Base-by-base conservation (phyloP, 1,140 invertebrate species). In the Drosophila pruinosa region DNA sequence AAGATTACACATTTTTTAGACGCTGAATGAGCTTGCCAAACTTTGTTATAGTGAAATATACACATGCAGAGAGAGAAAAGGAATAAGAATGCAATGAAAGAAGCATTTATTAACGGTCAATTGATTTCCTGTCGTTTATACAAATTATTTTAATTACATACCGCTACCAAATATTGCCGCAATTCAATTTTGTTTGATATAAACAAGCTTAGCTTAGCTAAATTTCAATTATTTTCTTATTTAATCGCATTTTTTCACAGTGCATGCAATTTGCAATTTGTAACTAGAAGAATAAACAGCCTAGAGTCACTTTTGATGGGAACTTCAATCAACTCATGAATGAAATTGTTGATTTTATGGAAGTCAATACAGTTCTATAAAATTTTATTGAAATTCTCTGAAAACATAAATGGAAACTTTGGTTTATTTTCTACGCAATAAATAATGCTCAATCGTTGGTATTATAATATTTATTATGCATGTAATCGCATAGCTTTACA, bases 1-100 rank as follows among this genome's bases (percentile, higher is more conserved):
- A 85, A 74, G 48, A 77, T 67, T 21, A 64, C 81, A 85, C 72
- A 88, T 86, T 81, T 77, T 62, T 85, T 43, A 67, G 76, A 50
- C 65, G 7, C 31, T 83, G 61, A 70, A 68, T 79, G 57, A 39
- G 36, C 24, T 65, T 12, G 5, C 3, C 14, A 56, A 39, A 34
- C n/a, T 34, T 50, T 48, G 28, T 14, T 34, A 43, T 47, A 62
- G 15, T 26, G 14, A 41, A 28, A 26, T 21, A 28, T 39, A 41
- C 50, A 28, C 15, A 26, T 5, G 56, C 12, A 31, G 12, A 57
- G 34, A n/a, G 24, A 39, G n/a, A 24, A 39, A 39, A n/a, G n/a
- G n/a, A n/a, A n/a, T n/a, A n/a, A n/a, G n/a, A n/a, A n/a, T n/a
- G n/a, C n/a, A n/a, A n/a, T n/a, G n/a, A n/a, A n/a, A n/a, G n/a